Conservation (phyloP, 2,797 vertebrate genomes). For the Tokudaia muenninki region DNA sequence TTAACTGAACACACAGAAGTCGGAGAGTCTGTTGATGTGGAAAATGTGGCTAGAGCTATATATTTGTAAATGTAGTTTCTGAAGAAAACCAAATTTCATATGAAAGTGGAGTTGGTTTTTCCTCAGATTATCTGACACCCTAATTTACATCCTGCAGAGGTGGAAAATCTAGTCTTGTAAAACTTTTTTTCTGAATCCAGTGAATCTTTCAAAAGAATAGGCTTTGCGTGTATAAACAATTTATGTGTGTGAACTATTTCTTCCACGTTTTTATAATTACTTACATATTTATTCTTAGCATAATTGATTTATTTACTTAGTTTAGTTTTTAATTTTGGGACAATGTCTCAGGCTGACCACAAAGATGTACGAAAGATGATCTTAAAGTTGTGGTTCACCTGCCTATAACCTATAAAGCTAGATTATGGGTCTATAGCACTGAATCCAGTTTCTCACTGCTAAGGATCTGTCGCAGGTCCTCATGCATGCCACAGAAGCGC, state of each 20-base stretch:
- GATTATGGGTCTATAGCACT: no score
- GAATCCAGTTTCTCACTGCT: background rate
- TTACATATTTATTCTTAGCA: background rate
- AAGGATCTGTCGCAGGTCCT: no score
- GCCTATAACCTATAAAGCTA: no score
- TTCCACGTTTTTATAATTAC: background rate
- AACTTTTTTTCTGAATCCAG: background rate
- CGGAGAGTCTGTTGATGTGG: background rate
- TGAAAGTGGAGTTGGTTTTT: background rate
- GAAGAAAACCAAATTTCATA: background rate
- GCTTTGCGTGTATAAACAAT: background rate
- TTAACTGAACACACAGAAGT: background rate
- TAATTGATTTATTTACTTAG: background rate
- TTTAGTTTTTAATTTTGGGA: background rate
- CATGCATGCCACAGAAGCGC: background rate
- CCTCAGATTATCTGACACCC: rapidly evolving
- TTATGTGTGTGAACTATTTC: background rate
- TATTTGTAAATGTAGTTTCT: background rate
- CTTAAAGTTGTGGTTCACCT: background rate
- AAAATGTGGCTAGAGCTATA: background rate
- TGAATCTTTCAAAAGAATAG: background rate
- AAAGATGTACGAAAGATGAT: background rate
- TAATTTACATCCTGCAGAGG: background rate
- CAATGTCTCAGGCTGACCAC: background rate
- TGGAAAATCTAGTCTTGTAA: background rate